Evolutionary conservation across 2,888 invertebrate genomes (phyloP).

Genomic region (Mesorhabditis belari): DNA sequence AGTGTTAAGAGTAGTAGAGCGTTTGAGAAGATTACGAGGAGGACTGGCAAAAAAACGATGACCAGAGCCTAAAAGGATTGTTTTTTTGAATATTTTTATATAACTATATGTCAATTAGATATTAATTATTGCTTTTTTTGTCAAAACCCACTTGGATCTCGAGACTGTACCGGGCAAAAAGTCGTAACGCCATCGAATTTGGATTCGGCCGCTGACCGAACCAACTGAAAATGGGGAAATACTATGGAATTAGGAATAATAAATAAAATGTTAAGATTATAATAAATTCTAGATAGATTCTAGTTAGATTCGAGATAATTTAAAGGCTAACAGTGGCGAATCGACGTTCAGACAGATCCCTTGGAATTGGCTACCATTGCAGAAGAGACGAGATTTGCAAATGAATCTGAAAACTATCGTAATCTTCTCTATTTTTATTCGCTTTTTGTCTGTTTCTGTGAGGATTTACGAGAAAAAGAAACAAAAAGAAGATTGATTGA

Average conservation of each 20-base stretch:
- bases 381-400: slow-evolving; percentile 21
- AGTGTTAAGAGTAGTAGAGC: slow-evolving; percentile 17
- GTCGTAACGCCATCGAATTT: neutral
- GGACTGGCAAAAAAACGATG: slow-evolving; percentile 25
- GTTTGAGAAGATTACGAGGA: slow-evolving; percentile 21
- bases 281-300: neutral
- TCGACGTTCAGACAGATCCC: slow-evolving; percentile 7
- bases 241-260: neutral
- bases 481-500: too few species aligned
- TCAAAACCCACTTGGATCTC: neutral
- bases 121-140: too few species aligned
- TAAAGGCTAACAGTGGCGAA: neutral
- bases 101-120: neutral
- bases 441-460: too few species aligned
- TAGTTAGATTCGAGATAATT: neutral
- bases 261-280: neutral
- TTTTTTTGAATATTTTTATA: slow-evolving; percentile 10
- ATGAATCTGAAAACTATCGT: slow-evolving; percentile 19
- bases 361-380: slow-evolving; percentile 24
- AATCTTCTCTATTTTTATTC: too few species aligned
- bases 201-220: neutral
- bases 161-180: neutral
- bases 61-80: slow-evolving; percentile 7
- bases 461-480: too few species aligned
- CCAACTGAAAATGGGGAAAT: neutral